Percentiles rank a stretch among this genome's conserved stretches.
Evolutionary conservation across 1,140 invertebrate genomes (phyloP).

Genomic region (Drosophila repleta): DNA sequence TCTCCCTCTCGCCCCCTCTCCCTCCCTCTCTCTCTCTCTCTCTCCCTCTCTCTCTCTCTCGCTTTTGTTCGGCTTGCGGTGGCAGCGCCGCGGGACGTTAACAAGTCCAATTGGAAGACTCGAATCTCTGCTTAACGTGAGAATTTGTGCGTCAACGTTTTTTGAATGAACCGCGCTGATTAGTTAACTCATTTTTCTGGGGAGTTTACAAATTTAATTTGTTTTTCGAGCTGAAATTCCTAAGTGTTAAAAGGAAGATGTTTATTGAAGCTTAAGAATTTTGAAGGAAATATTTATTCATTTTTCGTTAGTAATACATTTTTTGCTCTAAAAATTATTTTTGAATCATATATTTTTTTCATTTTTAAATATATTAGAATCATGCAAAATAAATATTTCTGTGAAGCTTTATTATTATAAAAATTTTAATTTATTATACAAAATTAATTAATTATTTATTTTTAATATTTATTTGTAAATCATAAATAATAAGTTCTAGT

Average conservation of each 20-base stretch:
- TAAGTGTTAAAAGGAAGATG: background rate
- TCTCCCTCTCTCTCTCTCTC: slow-evolving; percentile 7
- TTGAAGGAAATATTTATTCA: too few species aligned
- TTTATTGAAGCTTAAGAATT: background rate
- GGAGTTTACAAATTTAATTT: too few species aligned
- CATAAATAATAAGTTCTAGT: too few species aligned
- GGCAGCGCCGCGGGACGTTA: slow-evolving; percentile 56
- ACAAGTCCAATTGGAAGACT: slow-evolving; percentile 33
- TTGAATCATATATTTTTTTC: too few species aligned
- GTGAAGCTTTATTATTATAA: too few species aligned
- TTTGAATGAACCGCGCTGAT: slow-evolving; percentile 38
- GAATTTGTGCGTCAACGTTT: slow-evolving; percentile 33
- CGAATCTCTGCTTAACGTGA: slow-evolving; percentile 14
- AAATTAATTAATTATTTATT: too few species aligned
- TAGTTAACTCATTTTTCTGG: slow-evolving; percentile 18
- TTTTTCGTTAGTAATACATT: too few species aligned
- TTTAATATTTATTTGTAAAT: too few species aligned
- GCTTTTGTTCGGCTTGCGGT: slow-evolving; percentile 44
- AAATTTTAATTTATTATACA: too few species aligned
- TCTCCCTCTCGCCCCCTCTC: background rate
- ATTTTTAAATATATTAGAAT: too few species aligned
- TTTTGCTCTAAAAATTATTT: too few species aligned
- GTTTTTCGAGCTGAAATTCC: background rate
- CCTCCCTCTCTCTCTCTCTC: background rate
- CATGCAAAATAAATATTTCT: too few species aligned